Percentiles rank a stretch among this genome's conserved stretches.
These are phyloP conservation scores for Gibbula magus DNA, from an alignment of 2,888 invertebrate species.

Conservation along the genomic window DNA sequence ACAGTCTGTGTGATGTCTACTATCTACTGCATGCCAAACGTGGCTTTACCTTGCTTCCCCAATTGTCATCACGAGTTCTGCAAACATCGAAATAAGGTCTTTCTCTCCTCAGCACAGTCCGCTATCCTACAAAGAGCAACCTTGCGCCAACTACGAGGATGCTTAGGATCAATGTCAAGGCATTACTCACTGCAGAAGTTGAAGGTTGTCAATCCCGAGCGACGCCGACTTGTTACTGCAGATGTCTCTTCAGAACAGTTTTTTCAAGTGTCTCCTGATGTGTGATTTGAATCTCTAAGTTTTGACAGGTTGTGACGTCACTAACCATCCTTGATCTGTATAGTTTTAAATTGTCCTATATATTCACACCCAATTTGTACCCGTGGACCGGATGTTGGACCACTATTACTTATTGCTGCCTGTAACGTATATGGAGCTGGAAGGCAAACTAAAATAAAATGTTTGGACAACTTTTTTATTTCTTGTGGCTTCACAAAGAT, in stretches of 20 bases:
- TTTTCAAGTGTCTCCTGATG: not conserved
- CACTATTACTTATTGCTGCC: too few relatives aligned
- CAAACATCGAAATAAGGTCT: not conserved
- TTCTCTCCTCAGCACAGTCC: not conserved
- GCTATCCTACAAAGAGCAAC: not conserved
- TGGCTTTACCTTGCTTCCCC: not conserved
- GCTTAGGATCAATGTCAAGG: not conserved
- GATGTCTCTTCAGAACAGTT: not conserved
- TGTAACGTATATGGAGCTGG: too few relatives aligned
- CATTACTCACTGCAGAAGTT: not conserved
- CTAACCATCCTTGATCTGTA: too few relatives aligned
- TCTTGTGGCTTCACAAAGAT: too few relatives aligned
- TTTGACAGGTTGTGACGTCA: not conserved
- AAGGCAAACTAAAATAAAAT: too few relatives aligned
- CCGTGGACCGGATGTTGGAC: too few relatives aligned
- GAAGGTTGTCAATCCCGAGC: not conserved
- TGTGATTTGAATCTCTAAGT: not conserved
- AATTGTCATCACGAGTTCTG: not conserved
- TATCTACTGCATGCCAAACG: not conserved
- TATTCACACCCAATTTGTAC: too few relatives aligned
- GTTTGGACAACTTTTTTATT: too few relatives aligned
- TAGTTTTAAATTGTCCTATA: too few relatives aligned
- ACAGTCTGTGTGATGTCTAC: not conserved
- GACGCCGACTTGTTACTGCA: not conserved
- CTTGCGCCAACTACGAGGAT: not conserved